Percentiles rank a stretch among this genome's conserved stretches.
Conservation (phyloP, 2,797 vertebrate genomes). For the Lateolabrax maculatus region DNA sequence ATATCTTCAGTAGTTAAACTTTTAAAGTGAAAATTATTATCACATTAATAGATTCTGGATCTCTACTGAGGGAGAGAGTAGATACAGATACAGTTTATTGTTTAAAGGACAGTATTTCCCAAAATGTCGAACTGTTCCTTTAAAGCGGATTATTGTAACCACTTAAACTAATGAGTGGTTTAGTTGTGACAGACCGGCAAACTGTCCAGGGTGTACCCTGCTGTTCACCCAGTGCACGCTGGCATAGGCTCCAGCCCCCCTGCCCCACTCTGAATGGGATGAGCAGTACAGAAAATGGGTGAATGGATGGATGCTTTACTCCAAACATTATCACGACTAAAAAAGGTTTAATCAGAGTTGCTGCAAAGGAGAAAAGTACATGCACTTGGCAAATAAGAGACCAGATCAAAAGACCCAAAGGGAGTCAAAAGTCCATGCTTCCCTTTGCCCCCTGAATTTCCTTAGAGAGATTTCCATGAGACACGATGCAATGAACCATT, state of each 20-base stretch:
- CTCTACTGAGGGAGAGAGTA: background rate
- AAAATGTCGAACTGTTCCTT: background rate
- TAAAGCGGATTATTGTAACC: background rate
- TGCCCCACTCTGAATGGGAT: background rate
- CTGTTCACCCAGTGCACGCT: conserved; percentile 5
- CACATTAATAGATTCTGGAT: background rate
- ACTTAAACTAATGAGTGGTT: background rate
- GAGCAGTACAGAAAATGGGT: background rate
- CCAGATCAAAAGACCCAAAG: conserved; percentile 21
- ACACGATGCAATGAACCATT: conserved; percentile 59
- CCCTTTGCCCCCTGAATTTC: conserved; percentile 53
- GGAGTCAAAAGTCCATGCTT: conserved; percentile 38
- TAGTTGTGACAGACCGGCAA: background rate
- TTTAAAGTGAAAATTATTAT: too few relatives aligned
- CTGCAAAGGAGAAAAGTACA: background rate
- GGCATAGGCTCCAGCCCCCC: background rate
- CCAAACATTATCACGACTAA: background rate
- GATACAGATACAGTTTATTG: background rate
- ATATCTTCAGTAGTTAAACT: background rate
- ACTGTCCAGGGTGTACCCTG: background rate
- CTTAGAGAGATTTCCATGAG: conserved; percentile 68
- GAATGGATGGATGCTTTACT: background rate
- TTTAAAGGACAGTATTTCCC: background rate
- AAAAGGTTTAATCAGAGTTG: background rate
- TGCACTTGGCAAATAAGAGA: background rate